Conservation (phyloP, 2,113 vertebrate species). For the Saccopteryx leptura region DNA sequence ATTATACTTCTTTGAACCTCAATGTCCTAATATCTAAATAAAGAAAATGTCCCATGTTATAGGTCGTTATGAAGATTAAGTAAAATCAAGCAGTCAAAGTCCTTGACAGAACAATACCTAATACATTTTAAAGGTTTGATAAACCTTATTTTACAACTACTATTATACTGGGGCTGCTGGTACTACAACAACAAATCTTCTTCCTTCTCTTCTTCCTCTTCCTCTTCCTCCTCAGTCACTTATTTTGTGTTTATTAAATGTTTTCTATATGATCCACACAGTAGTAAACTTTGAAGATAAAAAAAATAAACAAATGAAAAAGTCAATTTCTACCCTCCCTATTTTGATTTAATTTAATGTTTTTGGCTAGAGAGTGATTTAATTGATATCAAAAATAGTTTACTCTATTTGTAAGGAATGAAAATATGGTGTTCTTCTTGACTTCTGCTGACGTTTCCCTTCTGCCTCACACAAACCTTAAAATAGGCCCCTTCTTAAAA, state of each 20-base stretch:
- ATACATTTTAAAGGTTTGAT: not conserved
- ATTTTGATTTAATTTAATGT: not conserved
- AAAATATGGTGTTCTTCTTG: not conserved
- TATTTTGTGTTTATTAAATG: not conserved
- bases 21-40: not conserved
- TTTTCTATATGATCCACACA: not conserved
- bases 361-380: not conserved
- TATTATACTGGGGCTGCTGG: not conserved
- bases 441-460: not conserved
- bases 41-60: not conserved
- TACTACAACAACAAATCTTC: not conserved
- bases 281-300: not conserved
- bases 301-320: not conserved
- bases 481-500: not conserved
- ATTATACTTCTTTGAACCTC: not conserved
- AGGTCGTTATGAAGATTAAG: not conserved
- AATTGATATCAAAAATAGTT: not conserved
- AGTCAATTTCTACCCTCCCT: not conserved
- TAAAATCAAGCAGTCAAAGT: not conserved
- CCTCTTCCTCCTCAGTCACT: not conserved
- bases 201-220: no score
- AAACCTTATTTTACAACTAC: not conserved
- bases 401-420: not conserved
- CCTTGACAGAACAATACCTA: not conserved
- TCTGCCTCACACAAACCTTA: not conserved